Evolutionary conservation across 2,113 vertebrate species (phyloP).

Genomic region (Nannospalax galili): DNA sequence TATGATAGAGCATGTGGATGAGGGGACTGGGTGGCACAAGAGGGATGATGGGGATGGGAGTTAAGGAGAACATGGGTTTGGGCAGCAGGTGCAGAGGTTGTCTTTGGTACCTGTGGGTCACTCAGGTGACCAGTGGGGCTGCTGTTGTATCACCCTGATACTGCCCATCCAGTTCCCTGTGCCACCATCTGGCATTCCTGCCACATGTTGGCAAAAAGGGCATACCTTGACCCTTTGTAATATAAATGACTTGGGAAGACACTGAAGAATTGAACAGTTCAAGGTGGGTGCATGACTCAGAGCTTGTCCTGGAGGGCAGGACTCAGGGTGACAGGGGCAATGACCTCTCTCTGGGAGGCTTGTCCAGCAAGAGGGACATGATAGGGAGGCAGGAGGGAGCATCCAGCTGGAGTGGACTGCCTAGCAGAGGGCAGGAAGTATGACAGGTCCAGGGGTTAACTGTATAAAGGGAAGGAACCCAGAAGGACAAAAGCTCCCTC

Average conservation of each 20-base stretch:
- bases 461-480: not conserved
- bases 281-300: not conserved
- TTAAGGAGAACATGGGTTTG: not conserved
- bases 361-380: not conserved
- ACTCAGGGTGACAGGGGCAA: not conserved
- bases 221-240: not conserved
- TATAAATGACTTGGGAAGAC: not conserved
- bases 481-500: not conserved
- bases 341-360: not conserved
- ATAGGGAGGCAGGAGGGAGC: not conserved
- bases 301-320: not conserved
- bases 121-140: not conserved
- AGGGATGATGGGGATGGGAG: not conserved
- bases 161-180: not conserved
- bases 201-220: not conserved
- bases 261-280: not conserved
- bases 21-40: not conserved
- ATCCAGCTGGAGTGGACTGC: not conserved
- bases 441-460: not conserved
- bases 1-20: too few species aligned
- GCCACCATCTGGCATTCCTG: not conserved
- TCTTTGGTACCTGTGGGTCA: not conserved
- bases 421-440: not conserved
- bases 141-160: not conserved
- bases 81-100: not conserved